These are phyloP conservation scores for Paedocypris sp. DNA, from an alignment of 2,113 vertebrate genomes.

Conservation along the genomic window DNA sequence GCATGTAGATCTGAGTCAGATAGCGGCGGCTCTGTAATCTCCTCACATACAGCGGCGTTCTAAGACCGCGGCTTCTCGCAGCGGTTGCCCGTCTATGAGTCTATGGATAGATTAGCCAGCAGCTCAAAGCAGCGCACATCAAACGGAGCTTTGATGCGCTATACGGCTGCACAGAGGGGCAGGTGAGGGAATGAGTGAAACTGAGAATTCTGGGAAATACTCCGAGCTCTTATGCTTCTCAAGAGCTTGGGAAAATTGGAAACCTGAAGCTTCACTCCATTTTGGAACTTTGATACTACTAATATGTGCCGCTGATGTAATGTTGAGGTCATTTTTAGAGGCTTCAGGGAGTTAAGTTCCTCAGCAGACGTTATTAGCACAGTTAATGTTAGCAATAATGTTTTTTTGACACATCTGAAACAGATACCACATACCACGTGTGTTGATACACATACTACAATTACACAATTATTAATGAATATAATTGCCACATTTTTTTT, in stretches of 20 bases:
- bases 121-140: conserved; percentile 32
- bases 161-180: conserved; percentile 6
- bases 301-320: neutral
- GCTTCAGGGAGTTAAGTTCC: too few relatives aligned
- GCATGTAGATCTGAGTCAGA: neutral
- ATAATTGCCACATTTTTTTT: too few relatives aligned
- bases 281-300: neutral
- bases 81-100: conserved; percentile 7
- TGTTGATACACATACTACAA: too few relatives aligned
- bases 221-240: conserved; percentile 10
- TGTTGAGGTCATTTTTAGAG: too few relatives aligned
- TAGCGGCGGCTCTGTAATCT: neutral
- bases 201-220: conserved; percentile 17
- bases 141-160: conserved; percentile 32
- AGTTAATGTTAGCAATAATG: too few relatives aligned
- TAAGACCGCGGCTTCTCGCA: neutral
- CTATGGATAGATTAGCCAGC: conserved; percentile 32
- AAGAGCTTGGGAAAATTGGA: neutral
- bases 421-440: too few relatives aligned
- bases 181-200: neutral
- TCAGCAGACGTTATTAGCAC: too few relatives aligned
- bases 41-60: neutral
- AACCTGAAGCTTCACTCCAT: neutral
- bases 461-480: too few relatives aligned
- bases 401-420: too few relatives aligned